Conservation (phyloP, 2,797 vertebrate genomes). For the Dicrostonyx torquatus region DNA sequence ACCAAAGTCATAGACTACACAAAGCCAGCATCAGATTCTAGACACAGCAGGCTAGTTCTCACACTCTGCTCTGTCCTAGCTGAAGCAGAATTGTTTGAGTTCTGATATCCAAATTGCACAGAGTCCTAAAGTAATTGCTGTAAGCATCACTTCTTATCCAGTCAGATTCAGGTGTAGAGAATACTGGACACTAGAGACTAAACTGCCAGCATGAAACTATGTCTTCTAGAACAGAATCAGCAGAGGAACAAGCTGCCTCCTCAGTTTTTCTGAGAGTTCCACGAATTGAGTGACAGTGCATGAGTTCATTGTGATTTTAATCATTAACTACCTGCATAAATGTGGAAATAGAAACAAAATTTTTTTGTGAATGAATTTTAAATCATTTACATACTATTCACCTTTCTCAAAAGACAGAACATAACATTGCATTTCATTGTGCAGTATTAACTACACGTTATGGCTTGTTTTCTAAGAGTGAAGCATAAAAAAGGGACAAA, state of each 20-base stretch:
- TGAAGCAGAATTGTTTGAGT: background rate
- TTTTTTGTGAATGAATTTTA: background rate
- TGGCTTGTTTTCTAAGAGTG: background rate
- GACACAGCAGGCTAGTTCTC: background rate
- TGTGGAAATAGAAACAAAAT: background rate
- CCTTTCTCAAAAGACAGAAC: background rate
- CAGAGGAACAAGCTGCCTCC: background rate
- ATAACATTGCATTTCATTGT: background rate
- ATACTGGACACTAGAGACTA: background rate
- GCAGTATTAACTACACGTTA: rapidly evolving
- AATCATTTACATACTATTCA: background rate
- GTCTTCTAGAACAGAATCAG: background rate
- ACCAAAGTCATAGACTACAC: background rate
- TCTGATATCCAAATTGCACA: background rate
- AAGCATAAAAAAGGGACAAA: background rate
- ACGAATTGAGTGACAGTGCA: background rate
- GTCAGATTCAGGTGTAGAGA: background rate
- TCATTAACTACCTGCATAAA: background rate
- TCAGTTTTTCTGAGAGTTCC: background rate
- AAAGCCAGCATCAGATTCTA: background rate
- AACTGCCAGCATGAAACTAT: background rate
- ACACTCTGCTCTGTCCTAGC: background rate
- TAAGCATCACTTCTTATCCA: background rate
- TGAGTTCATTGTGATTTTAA: background rate
- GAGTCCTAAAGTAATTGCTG: background rate